Percentiles rank a stretch among this genome's conserved stretches.
Evolutionary conservation across 2,113 vertebrate species (phyloP).

Genomic region (Embiotoca jacksoni): DNA sequence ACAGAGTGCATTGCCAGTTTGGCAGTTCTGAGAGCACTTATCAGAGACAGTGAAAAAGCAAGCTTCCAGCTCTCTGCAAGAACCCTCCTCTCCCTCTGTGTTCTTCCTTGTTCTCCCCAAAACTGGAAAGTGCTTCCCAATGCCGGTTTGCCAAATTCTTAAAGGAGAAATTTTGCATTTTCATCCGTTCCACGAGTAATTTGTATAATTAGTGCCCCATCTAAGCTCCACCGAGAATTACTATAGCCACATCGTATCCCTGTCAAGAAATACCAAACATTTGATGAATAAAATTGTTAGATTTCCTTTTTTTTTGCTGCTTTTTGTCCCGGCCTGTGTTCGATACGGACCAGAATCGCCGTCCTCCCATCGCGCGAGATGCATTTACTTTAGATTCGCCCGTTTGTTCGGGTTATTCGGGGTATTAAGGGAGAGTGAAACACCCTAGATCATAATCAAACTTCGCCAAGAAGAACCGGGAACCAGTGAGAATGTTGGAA

Average conservation of each 20-base stretch:
- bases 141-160: conserved; percentile 8
- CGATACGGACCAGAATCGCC: no score
- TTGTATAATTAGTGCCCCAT: conserved; percentile 5
- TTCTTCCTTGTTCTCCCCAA: conserved; percentile 6
- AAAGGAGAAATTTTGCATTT: conserved; percentile 3
- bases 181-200: background rate
- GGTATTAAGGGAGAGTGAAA: no score
- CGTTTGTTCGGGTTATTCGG: no score
- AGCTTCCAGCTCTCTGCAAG: conserved; percentile 39
- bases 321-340: no score
- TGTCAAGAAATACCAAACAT: no score
- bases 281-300: no score
- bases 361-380: no score
- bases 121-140: conserved; percentile 26
- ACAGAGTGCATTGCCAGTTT: conserved; percentile 43
- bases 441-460: background rate
- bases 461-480: background rate
- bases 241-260: no score
- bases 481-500: background rate
- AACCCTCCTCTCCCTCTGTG: conserved; percentile 28
- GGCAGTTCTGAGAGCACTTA: conserved; percentile 50
- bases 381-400: no score
- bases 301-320: no score
- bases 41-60: conserved; percentile 51
- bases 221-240: background rate